Conservation (phyloP, 2,797 vertebrate genomes). For the Neoniphon sammara region DNA sequence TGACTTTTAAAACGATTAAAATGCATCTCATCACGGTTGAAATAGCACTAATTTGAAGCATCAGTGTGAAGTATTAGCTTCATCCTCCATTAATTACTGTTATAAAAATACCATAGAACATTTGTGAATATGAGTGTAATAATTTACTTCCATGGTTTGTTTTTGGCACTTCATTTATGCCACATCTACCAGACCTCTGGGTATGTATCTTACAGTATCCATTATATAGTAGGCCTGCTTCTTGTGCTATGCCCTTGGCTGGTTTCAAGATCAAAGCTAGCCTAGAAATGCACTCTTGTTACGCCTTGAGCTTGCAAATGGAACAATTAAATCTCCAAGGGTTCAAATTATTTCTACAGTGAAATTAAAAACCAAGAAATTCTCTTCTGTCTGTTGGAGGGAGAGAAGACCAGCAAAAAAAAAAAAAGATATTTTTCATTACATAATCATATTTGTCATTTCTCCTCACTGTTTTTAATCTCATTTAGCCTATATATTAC, state of each 20-base stretch:
- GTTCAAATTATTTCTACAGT: conserved; percentile 11
- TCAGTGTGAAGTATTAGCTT: background rate
- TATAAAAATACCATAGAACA: background rate
- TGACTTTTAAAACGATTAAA: background rate
- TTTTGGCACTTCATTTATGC: background rate
- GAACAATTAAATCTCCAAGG: conserved; percentile 6
- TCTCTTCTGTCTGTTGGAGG: background rate
- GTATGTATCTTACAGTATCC: background rate
- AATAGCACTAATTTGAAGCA: too few relatives aligned
- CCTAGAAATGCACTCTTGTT: background rate
- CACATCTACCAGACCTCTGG: too few relatives aligned
- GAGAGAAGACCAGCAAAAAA: background rate
- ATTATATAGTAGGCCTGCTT: background rate
- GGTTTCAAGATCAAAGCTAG: conserved; percentile 27
- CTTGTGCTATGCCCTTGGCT: background rate
- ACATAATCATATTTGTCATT: background rate
- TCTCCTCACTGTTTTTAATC: conserved; percentile 26
- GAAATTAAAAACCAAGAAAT: background rate
- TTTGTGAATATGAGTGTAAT: background rate
- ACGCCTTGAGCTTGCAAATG: background rate
- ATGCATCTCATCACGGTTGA: too few relatives aligned
- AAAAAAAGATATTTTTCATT: background rate
- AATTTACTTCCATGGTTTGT: background rate
- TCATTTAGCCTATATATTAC: conserved; percentile 16
- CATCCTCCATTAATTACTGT: background rate